Percentiles rank a stretch among this genome's conserved stretches.
phyloP scores from a whole-genome alignment of 2,797 vertebrate species.

The Mus spretus region DNA sequence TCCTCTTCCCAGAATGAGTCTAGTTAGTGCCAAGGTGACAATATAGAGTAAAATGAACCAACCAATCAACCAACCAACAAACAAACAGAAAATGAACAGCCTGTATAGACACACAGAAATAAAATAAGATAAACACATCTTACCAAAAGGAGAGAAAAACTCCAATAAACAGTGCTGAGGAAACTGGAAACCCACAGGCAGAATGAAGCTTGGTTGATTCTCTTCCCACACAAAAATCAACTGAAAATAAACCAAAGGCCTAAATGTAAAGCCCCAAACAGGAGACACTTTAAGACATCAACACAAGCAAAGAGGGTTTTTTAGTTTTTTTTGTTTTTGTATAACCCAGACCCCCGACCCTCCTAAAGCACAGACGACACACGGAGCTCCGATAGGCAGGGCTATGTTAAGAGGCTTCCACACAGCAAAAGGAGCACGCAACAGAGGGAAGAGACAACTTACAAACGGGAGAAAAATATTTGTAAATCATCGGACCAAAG shows the following conservation, averaged over 20 bases:
- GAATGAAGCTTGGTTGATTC: not conserved
- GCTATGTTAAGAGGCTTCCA: not conserved
- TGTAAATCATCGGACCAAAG: not conserved
- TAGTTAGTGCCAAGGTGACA: not conserved
- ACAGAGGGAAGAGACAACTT: not conserved
- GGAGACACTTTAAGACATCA: not conserved
- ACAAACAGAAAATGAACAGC: not conserved
- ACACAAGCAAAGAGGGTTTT: not conserved
- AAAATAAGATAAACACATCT: not conserved
- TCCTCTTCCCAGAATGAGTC: not conserved
- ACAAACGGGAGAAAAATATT: not conserved
- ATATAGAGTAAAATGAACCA: not conserved
- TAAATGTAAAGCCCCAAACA: not conserved
- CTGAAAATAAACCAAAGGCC: not conserved
- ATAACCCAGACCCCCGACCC: not conserved
- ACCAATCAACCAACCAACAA: not conserved
- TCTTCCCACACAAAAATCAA: not conserved
- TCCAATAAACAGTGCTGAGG: not conserved
- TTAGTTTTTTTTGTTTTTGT: not conserved
- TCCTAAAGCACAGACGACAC: not conserved
- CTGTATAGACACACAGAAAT: not conserved
- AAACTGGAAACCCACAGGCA: not conserved
- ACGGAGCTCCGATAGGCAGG: not conserved
- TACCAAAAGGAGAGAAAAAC: not conserved
- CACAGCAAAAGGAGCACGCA: not conserved